phyloP scores from a whole-genome alignment of 2,888 invertebrate genomes.

The Torymus tubicola region DNA sequence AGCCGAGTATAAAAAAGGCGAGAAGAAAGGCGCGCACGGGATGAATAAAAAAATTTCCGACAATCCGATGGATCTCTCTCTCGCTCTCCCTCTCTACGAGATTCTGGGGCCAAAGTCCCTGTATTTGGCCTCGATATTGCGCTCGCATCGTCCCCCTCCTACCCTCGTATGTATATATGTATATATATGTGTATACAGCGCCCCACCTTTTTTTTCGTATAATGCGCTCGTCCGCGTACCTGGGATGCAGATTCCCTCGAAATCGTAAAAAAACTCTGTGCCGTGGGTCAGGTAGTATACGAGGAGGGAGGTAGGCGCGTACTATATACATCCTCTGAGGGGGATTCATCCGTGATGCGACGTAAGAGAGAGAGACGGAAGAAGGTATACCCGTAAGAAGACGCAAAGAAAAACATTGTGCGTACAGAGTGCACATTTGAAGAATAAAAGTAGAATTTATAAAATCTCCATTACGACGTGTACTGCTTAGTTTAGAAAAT shows the following conservation, averaged over 20 bases:
- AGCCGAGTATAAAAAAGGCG: slow-evolving; percentile 47
- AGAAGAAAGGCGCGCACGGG: slow-evolving; percentile 38
- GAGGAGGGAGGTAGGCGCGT: slow-evolving; percentile 34
- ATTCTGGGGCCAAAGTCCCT: slow-evolving; percentile 62
- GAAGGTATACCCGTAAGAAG: background rate
- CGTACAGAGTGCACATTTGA: too few relatives aligned
- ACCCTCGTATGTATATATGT: slow-evolving; percentile 27
- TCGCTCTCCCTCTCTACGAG: slow-evolving; percentile 4
- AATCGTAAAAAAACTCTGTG: slow-evolving; percentile 69
- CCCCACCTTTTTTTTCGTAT: slow-evolving; percentile 62
- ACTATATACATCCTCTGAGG: slow-evolving; percentile 52
- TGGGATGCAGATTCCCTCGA: slow-evolving; percentile 72
- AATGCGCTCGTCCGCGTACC: slow-evolving; percentile 61
- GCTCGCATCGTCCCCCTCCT: slow-evolving; percentile 49
- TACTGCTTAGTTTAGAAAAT: too few relatives aligned
- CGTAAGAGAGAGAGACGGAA: slow-evolving; percentile 18
- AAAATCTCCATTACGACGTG: too few relatives aligned
- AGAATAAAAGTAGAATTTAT: too few relatives aligned
- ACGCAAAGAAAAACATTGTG: slow-evolving; percentile 31
- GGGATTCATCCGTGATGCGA: slow-evolving; percentile 31
- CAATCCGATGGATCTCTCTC: slow-evolving; percentile 61
- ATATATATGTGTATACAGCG: slow-evolving; percentile 18
- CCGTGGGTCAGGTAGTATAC: slow-evolving; percentile 66
- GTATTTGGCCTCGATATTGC: slow-evolving; percentile 58
- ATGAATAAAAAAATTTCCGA: slow-evolving; percentile 62